Conservation (phyloP, 2,113 vertebrate genomes). For the Rhineura floridana region DNA sequence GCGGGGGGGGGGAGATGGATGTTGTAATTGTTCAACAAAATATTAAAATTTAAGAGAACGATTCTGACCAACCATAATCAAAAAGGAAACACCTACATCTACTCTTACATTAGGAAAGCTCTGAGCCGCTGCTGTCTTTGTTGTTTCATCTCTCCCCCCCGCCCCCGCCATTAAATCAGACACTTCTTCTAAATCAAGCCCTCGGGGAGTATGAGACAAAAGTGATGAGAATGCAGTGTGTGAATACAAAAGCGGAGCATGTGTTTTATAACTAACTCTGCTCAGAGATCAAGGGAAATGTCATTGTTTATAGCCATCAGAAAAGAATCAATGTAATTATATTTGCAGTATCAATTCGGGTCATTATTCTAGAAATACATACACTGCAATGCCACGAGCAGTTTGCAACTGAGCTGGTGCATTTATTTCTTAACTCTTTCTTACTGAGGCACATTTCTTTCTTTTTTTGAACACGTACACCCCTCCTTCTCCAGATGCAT, state of each 20-base stretch:
- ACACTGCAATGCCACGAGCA: constrained; percentile 48
- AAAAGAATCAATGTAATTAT: constrained; percentile 81
- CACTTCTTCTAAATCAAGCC: constrained; percentile 83
- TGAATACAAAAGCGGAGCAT: constrained; percentile 72
- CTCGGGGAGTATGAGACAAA: constrained; percentile 78
- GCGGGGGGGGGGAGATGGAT: constrained; percentile 5
- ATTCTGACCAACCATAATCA: constrained; percentile 64
- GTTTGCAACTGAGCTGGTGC: constrained; percentile 33
- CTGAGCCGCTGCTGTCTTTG: constrained; percentile 73
- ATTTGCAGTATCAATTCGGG: constrained; percentile 77
- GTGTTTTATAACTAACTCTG: constrained; percentile 72
- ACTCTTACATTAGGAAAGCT: constrained; percentile 64
- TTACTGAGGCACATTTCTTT: fast-evolving
- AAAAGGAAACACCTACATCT: constrained; percentile 71
- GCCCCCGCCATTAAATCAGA: constrained; percentile 84
- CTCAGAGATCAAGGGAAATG: constrained; percentile 81
- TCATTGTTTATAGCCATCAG: constrained; percentile 80
- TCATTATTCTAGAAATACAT: constrained; percentile 75
- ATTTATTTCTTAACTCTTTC: constrained; percentile 40
- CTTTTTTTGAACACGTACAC: fast-evolving
- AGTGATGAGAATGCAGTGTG: constrained; percentile 73
- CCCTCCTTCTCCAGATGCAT: not conserved
- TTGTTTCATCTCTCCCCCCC: constrained; percentile 78
- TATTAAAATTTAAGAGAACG: constrained; percentile 64
- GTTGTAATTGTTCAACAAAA: constrained; percentile 68